A percentile compares a stretch with the other conserved stretches of the same genome.
These are phyloP conservation scores for Embidobia sp. DNA, from an alignment of 2,888 invertebrate genomes.

Conservation along the genomic window DNA sequence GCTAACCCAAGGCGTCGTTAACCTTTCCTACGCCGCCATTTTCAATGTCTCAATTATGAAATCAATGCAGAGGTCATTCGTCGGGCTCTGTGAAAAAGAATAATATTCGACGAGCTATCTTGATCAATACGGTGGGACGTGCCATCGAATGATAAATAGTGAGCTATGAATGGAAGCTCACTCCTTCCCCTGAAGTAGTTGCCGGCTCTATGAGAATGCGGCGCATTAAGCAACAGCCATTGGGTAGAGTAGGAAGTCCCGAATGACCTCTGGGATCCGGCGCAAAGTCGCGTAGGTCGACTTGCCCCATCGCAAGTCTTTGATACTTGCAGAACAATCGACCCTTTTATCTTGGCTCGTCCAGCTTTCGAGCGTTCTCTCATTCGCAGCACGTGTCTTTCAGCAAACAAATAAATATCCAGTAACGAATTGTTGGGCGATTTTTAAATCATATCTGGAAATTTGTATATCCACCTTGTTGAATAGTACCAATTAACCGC, in stretches of 20 bases:
- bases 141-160: constrained; percentile 59
- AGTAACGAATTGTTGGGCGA: no score
- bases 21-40: constrained; percentile 2
- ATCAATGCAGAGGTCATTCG: constrained; percentile 30
- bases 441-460: no score
- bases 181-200: constrained; percentile 43
- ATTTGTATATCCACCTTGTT: no score
- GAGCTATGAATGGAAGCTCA: constrained; percentile 49
- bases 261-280: constrained; percentile 50
- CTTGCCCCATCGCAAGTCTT: constrained; percentile 68
- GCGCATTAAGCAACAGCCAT: constrained; percentile 62
- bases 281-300: constrained; percentile 66
- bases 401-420: constrained; percentile 43
- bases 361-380: no score
- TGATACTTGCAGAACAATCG: constrained; percentile 70
- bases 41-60: constrained; percentile 51
- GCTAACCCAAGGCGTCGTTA: background rate
- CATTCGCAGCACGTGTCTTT: no score
- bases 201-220: constrained; percentile 44
- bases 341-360: constrained; percentile 68
- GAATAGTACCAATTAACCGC: no score
- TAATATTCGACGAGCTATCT: constrained; percentile 41
- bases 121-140: constrained; percentile 48
- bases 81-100: constrained; percentile 19
- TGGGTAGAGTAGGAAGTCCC: constrained; percentile 61